Evolutionary conservation across 2,797 vertebrate genomes (phyloP).

Genomic region (Hippopotamyrus pictus): DNA sequence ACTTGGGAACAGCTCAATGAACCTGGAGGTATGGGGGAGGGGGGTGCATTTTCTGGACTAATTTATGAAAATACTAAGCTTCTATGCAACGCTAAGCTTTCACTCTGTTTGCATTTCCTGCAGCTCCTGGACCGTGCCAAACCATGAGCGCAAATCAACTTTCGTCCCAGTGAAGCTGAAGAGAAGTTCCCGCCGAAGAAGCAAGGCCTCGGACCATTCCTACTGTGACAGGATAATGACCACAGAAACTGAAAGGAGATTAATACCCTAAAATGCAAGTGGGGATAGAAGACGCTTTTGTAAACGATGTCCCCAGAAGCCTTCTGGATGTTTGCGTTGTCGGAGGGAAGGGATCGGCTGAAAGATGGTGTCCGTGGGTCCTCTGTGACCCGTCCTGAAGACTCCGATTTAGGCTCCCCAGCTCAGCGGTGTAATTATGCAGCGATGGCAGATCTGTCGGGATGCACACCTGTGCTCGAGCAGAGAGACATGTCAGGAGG

Average conservation of each 20-base stretch:
- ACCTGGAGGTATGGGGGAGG: background rate
- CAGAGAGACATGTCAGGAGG: background rate
- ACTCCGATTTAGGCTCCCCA: background rate
- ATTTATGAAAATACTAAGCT: background rate
- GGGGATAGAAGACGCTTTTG: background rate
- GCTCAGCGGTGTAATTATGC: background rate
- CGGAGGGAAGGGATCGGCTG: background rate
- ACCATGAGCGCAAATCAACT: background rate
- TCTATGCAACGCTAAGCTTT: background rate
- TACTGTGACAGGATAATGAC: background rate
- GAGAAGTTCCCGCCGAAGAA: background rate
- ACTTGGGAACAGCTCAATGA: background rate
- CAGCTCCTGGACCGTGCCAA: background rate
- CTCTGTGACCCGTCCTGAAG: background rate
- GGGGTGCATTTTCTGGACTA: background rate
- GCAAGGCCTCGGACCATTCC: background rate
- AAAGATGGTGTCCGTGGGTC: background rate
- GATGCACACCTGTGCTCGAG: background rate
- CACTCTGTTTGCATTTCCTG: background rate
- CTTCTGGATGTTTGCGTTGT: background rate
- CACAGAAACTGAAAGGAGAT: background rate
- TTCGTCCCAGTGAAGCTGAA: background rate
- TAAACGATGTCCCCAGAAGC: background rate
- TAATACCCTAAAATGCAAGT: background rate
- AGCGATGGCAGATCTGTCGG: background rate